A percentile compares a stretch with the other conserved stretches of the same genome.
phyloP scores from a whole-genome alignment of 2,113 vertebrate species.

The Lota lota region DNA sequence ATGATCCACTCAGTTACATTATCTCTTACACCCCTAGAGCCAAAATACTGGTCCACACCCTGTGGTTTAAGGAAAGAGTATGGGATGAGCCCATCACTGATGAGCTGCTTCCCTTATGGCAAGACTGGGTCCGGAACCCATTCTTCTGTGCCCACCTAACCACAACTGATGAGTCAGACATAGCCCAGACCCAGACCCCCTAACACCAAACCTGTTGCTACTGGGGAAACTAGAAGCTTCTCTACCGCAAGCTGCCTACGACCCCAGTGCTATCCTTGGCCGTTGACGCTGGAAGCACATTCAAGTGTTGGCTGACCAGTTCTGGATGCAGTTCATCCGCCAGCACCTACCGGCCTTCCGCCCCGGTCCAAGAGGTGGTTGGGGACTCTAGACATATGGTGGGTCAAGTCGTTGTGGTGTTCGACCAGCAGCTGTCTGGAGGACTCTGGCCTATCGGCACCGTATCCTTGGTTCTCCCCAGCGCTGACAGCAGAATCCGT shows the following conservation, averaged over 20 bases:
- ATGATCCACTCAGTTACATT: too few species aligned
- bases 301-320: conserved; percentile 2
- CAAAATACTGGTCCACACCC: too few species aligned
- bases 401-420: conserved; percentile 5
- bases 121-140: too few species aligned
- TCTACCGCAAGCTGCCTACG: conserved; percentile 10
- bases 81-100: too few species aligned
- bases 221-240: conserved; percentile 13
- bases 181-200: conserved; percentile 11
- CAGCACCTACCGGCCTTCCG: conserved; percentile 2
- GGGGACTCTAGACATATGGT: not conserved
- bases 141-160: too few species aligned
- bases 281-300: conserved; percentile 4
- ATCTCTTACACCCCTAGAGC: too few species aligned
- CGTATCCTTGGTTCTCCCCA: not conserved
- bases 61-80: too few species aligned
- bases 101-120: too few species aligned
- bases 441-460: too few species aligned
- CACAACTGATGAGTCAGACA: too few species aligned
- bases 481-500: not conserved
- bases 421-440: not conserved
- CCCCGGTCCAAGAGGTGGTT: not conserved
- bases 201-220: conserved; percentile 12
- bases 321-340: conserved; percentile 3
- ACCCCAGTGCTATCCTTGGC: conserved; percentile 1